A percentile compares a stretch with the other conserved stretches of the same genome.
Evolutionary conservation across 2,797 vertebrate species (phyloP).

Genomic region (Bovichtus variegatus): DNA sequence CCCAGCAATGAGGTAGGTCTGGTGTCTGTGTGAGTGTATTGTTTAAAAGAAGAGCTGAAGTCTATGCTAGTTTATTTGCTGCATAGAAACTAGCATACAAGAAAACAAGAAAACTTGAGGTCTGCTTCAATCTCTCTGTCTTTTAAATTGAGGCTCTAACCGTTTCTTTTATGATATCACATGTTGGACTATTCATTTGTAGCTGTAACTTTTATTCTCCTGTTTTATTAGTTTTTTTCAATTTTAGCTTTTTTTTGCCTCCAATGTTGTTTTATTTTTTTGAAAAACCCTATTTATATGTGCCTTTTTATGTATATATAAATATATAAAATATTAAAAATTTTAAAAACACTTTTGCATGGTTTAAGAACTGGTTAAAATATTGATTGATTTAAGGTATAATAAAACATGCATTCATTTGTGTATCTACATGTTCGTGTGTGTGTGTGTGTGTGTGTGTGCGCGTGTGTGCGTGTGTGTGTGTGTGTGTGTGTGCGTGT

Average conservation of each 20-base stretch:
- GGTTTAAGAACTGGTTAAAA: background rate
- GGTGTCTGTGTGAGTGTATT: background rate
- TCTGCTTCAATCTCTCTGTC: background rate
- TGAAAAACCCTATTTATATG: background rate
- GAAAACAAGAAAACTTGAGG: background rate
- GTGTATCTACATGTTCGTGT: too few relatives aligned
- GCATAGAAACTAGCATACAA: background rate
- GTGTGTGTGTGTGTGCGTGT: too few relatives aligned
- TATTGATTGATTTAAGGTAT: background rate
- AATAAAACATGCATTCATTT: background rate
- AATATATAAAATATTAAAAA: background rate
- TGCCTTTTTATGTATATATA: background rate
- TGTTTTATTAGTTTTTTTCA: background rate
- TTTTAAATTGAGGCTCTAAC: background rate
- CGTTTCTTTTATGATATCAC: background rate
- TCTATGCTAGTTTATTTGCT: background rate
- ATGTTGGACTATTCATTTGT: slow-evolving; percentile 52
- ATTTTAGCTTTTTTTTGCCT: background rate
- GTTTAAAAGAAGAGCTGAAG: background rate
- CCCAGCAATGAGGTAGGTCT: slow-evolving; percentile 89
- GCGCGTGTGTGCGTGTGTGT: too few relatives aligned
- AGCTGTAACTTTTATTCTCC: background rate
- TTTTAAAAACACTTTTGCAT: background rate
- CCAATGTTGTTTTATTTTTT: background rate
- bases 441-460: too few relatives aligned